phyloP scores from a whole-genome alignment of 2,797 vertebrate genomes.

The Chaetophractus vellerosus region DNA sequence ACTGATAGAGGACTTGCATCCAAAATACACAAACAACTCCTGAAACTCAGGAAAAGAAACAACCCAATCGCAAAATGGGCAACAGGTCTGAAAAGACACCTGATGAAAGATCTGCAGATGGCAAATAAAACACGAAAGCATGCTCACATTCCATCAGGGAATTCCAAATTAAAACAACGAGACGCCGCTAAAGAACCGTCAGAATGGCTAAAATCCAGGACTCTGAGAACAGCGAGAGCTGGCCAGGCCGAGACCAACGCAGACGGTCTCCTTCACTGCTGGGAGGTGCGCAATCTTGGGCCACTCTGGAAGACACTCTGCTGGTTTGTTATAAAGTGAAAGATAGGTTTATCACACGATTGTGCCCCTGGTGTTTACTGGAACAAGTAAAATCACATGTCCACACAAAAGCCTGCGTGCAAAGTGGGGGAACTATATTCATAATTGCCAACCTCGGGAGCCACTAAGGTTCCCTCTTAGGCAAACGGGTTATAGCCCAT shows the following conservation, averaged over 20 bases:
- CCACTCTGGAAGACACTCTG: not conserved
- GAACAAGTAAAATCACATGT: fast-evolving
- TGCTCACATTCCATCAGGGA: fast-evolving
- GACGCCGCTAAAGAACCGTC: fast-evolving
- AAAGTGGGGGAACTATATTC: too few species aligned
- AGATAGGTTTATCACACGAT: fast-evolving
- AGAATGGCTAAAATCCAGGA: not conserved
- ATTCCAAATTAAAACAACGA: not conserved
- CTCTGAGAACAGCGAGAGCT: fast-evolving
- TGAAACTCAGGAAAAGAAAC: not conserved
- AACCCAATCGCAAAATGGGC: not conserved
- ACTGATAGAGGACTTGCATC: not conserved
- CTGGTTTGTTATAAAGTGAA: not conserved
- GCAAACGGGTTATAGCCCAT: too few species aligned
- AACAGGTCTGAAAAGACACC: not conserved
- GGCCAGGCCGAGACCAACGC: fast-evolving
- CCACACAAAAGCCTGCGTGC: too few species aligned
- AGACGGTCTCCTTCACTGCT: fast-evolving
- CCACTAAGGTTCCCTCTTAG: too few species aligned
- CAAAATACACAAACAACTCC: too few species aligned
- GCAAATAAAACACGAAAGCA: fast-evolving
- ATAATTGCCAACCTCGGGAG: too few species aligned
- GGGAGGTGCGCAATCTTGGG: fast-evolving
- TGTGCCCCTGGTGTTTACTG: not conserved
- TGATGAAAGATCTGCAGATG: not conserved